Evolutionary conservation across 2,888 invertebrate species (phyloP), one percentile per base, ranked within the genome.

Genomic region (Ethmia dodecea): DNA sequence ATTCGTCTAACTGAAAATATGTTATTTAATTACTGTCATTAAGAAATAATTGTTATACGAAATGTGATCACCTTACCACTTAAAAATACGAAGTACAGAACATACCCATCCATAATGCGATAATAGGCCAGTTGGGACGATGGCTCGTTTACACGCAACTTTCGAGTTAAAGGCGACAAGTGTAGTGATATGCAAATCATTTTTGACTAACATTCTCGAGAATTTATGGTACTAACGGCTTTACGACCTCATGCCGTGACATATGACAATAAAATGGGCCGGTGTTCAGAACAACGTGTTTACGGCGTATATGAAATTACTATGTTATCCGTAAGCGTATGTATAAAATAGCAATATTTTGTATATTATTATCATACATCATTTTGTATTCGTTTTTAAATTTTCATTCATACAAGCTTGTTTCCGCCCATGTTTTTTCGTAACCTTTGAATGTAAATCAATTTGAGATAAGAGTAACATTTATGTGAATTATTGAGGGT

Each of bases 141-240:
- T 73, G 60, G 69, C 43, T 40, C 35, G 41, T 58, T 52, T 46
- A 67, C 84, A 84, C 74, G 81, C 83, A 30, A 68, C 49, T 52
- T 44, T 45, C 37, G 39, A 58, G 52, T 65, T 66, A 61, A 57
- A 64, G 52, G 66, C 62, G 70, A 76, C 74, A 73, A 73, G 60
- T 69, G 66, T 60, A 52, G 54, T 52, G 68, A 69, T 68, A 84
- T 83, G 80, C 73, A 76, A 81, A 83, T 79, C 64, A 68, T 39
- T 43, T 37, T 25, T 22, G 26, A 36, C 20, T 33, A 37, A 34
- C 18, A 49, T 61, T 56, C 55, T 59, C 46, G 55, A 60, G 53
- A 71, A 77, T 77, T 72, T 72, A 77, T 73, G 57, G 52, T 49
- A 52, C 52, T 60, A 63, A 60, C 67, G 55, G 60, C 52, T 45